A percentile compares a stretch with the other conserved stretches of the same genome.
Evolutionary conservation across 35 echinoderm and acorn worm species (phyloP).

Genomic region (Lytechinus variegatus): DNA sequence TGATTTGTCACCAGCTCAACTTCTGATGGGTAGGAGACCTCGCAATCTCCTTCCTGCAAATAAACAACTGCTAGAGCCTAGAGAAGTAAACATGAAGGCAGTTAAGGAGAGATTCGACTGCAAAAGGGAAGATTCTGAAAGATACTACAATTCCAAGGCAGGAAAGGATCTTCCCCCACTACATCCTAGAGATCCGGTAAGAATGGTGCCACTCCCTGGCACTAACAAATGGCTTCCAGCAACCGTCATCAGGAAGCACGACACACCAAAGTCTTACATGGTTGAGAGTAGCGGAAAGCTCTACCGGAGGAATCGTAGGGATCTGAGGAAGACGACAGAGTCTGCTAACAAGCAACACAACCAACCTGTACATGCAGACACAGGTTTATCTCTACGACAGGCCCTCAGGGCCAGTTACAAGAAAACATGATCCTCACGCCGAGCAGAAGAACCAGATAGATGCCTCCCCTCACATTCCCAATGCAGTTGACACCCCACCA

Average conservation of each 20-base stretch:
- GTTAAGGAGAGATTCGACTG: constrained; percentile 34
- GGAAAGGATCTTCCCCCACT: constrained; percentile 60
- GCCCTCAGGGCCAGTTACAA: no score
- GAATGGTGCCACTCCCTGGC: constrained; percentile 65
- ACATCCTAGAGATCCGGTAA: constrained; percentile 60
- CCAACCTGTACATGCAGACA: no score
- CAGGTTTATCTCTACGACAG: no score
- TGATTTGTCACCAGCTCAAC: constrained; percentile 72
- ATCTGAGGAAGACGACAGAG: constrained; percentile 45
- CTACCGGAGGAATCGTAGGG: constrained; percentile 60
- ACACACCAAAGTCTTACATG: constrained; percentile 60
- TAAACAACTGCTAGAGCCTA: constrained; percentile 61
- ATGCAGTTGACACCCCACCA: background rate
- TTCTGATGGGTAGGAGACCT: constrained; percentile 75
- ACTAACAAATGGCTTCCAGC: constrained; percentile 74
- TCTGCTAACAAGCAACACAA: background rate
- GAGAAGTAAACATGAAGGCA: background rate
- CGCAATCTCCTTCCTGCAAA: constrained; percentile 58
- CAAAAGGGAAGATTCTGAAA: constrained; percentile 41
- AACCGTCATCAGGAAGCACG: constrained; percentile 58
- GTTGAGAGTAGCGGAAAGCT: constrained; percentile 49
- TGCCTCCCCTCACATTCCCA: background rate
- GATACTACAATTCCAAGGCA: constrained; percentile 61
- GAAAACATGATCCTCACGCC: no score
- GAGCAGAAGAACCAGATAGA: no score